phyloP scores from a whole-genome alignment of 1,140 invertebrate species.

The Rhopalosiphum maidis region DNA sequence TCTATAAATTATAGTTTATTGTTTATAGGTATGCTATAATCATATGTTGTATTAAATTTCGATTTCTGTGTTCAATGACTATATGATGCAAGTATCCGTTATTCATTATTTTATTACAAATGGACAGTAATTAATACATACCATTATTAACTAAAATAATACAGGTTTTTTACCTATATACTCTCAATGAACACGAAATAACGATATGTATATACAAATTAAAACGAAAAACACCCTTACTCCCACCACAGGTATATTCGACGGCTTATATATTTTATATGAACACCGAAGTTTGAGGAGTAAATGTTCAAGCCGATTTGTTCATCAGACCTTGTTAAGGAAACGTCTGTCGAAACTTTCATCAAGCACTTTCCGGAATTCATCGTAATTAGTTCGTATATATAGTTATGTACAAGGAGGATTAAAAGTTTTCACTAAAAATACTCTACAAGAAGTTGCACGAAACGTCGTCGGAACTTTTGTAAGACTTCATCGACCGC shows the following conservation, averaged over 20 bases:
- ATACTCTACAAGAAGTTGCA: background rate
- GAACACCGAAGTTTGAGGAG: background rate
- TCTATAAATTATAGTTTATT: background rate
- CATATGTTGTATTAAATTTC: background rate
- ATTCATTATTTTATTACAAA: background rate
- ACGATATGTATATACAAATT: background rate
- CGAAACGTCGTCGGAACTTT: background rate
- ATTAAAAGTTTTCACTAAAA: slow-evolving; percentile 46
- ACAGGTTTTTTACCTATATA: background rate
- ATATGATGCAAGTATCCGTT: background rate
- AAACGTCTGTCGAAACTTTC: slow-evolving; percentile 14
- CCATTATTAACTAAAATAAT: background rate
- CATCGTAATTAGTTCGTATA: background rate
- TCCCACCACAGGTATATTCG: no score
- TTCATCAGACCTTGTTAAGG: background rate
- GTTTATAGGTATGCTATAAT: no score
- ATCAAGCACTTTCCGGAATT: background rate
- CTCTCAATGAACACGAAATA: background rate
- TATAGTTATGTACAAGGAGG: background rate
- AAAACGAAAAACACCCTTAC: background rate
- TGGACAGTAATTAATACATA: background rate
- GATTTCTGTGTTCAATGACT: background rate
- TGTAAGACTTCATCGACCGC: slow-evolving; percentile 10
- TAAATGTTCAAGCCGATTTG: slow-evolving; percentile 9
- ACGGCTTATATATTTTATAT: background rate